phyloP scores from a whole-genome alignment of 2,888 invertebrate species.

The Daptonema setosum region DNA sequence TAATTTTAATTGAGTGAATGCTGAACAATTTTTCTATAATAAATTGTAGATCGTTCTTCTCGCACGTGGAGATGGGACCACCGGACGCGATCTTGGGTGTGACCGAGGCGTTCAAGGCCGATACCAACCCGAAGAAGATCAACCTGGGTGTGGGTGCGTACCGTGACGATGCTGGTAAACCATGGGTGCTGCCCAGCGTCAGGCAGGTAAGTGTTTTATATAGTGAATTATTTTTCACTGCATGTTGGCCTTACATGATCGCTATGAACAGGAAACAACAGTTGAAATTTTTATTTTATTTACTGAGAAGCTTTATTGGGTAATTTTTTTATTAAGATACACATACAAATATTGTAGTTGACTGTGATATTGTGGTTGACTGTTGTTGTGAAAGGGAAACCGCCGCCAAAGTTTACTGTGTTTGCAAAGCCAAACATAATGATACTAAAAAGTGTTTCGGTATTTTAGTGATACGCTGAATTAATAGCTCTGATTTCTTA shows the following conservation, averaged over 20 bases:
- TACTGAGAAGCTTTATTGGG: no score
- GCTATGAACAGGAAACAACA: neutral
- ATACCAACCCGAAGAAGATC: conserved; percentile 72
- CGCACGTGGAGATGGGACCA: conserved; percentile 75
- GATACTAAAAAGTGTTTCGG: no score
- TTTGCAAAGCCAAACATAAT: no score
- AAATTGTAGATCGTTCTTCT: conserved; percentile 20
- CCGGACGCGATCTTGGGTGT: conserved; percentile 94
- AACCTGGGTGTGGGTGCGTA: conserved; percentile 65
- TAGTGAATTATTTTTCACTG: neutral
- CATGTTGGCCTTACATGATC: neutral
- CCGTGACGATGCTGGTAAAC: conserved; percentile 87
- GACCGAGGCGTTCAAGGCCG: conserved; percentile 78
- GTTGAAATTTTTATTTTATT: no score
- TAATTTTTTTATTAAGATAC: no score
- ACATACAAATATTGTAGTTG: no score
- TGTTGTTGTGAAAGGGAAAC: no score
- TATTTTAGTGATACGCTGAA: no score
- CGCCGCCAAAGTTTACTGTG: no score
- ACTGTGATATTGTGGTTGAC: no score
- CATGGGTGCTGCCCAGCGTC: conserved; percentile 73
- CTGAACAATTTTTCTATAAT: neutral
- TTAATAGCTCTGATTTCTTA: no score
- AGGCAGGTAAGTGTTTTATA: conserved; percentile 22
- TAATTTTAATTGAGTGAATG: no score